Conservation (phyloP, 37 sponge, comb jelly and placozoan genomes). For the Hexactinellida sp. region DNA sequence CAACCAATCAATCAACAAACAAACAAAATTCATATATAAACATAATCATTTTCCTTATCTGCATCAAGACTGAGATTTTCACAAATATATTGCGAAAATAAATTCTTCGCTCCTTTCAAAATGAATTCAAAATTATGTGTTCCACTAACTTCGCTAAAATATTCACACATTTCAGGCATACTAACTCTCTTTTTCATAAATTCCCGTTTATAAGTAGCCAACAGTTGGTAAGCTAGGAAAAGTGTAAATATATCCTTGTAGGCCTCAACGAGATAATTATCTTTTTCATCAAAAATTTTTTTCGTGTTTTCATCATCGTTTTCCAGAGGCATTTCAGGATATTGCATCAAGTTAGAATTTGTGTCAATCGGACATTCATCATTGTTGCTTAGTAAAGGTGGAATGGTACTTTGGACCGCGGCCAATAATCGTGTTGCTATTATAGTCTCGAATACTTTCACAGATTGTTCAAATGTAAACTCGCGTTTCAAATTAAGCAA, state of each 20-base stretch:
- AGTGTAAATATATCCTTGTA: neutral
- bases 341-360: neutral
- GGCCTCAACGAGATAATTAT: neutral
- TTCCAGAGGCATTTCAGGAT: neutral
- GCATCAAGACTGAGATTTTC: neutral
- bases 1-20: neutral
- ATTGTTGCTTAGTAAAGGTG: neutral
- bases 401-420: neutral
- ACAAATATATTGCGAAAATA: conserved; percentile 10
- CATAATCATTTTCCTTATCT: conserved; percentile 5
- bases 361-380: neutral
- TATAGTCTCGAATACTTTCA: conserved; percentile 61
- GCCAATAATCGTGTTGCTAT: neutral
- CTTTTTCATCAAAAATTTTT: neutral
- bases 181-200: neutral
- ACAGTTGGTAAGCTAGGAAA: neutral
- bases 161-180: conserved; percentile 12
- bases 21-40: neutral
- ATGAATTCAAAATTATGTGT: neutral
- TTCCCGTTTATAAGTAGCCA: neutral
- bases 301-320: neutral
- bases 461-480: conserved; percentile 47
- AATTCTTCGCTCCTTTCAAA: neutral
- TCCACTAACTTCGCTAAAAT: neutral
- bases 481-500: conserved; percentile 82